These are phyloP conservation scores for Anguilla marmorata DNA, from an alignment of 2,797 vertebrate genomes.

Conservation along the genomic window DNA sequence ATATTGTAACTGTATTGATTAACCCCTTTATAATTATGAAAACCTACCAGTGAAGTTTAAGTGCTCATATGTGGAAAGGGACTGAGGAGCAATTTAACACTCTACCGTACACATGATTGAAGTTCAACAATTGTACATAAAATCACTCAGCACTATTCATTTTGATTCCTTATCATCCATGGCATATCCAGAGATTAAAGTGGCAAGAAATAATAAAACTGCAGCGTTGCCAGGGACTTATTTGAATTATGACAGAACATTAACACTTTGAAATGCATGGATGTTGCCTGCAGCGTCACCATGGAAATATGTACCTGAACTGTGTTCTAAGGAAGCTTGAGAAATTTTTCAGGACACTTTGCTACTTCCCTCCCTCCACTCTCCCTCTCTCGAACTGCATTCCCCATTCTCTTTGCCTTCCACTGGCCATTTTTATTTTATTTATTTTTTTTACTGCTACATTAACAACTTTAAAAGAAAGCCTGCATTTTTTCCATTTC, in stretches of 20 bases:
- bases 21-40: background rate
- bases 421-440: background rate
- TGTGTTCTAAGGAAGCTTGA: background rate
- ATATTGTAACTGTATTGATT: background rate
- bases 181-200: too few species aligned
- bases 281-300: background rate
- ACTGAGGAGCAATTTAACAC: background rate
- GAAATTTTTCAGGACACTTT: background rate
- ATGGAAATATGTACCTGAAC: background rate
- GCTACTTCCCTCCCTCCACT: background rate
- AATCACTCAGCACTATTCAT: background rate
- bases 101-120: background rate
- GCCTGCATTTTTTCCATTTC: background rate
- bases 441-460: background rate
- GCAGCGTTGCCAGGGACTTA: background rate
- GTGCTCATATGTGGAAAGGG: background rate
- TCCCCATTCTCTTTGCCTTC: background rate
- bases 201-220: background rate
- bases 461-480: background rate
- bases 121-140: background rate
- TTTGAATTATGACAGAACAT: too few species aligned
- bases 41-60: background rate
- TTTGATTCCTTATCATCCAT: background rate
- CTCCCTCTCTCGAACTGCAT: background rate
- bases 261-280: too few species aligned